These are phyloP conservation scores for zebrafish (Danio rerio) DNA, from an alignment of 2,113 vertebrate genomes.

Conservation along the genomic window GRCz12tu NC_133183.1:60103501-60104000, in stretches of 20 bases:
- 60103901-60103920: too few relatives aligned
- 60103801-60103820: background rate
- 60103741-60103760: background rate
- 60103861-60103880: background rate
- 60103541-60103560: background rate
- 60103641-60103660: too few relatives aligned
- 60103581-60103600: too few relatives aligned
- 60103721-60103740: background rate
- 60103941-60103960: background rate
- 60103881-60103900: background rate
- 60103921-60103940: too few relatives aligned
- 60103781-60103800: background rate
- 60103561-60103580: background rate
- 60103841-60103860: background rate
- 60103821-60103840: background rate
- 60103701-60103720: too few relatives aligned
- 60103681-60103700: background rate
- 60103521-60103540: background rate
- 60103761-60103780: background rate
- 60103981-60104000: background rate
- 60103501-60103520: too few relatives aligned
- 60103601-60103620: too few relatives aligned
- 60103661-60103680: too few relatives aligned
- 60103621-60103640: too few relatives aligned
- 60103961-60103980: background rate